These are phyloP conservation scores for Naja naja DNA, from an alignment of 2,113 vertebrate species.

Conservation along the genomic window DNA sequence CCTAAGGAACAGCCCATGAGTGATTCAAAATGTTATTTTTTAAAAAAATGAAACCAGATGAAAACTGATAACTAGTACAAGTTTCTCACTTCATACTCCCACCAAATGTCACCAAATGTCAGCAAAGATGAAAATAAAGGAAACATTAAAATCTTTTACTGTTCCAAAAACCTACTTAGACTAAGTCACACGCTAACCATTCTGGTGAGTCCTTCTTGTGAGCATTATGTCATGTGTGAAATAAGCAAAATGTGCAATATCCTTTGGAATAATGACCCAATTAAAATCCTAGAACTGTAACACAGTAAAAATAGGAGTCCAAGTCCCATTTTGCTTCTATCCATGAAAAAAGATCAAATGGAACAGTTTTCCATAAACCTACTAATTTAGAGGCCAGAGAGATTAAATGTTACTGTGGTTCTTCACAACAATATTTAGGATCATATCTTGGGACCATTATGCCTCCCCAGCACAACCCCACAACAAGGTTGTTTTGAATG, in stretches of 20 bases:
- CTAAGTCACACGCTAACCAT: background rate
- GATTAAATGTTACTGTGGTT: background rate
- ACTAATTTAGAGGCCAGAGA: background rate
- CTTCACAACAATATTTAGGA: too few species aligned
- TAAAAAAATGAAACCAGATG: background rate
- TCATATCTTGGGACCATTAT: background rate
- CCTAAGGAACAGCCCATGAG: background rate
- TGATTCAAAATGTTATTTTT: background rate
- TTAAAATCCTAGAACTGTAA: background rate
- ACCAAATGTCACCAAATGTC: background rate
- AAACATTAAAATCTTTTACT: background rate
- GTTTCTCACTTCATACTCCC: background rate
- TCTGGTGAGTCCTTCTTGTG: background rate
- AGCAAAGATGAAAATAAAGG: background rate
- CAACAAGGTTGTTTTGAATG: background rate
- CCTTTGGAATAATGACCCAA: background rate
- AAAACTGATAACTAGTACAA: background rate
- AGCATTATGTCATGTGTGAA: background rate
- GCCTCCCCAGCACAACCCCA: background rate
- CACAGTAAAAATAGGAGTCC: background rate
- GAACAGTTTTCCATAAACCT: background rate
- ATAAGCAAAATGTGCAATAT: background rate
- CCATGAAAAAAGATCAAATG: background rate
- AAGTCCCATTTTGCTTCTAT: background rate
- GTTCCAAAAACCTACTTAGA: background rate